A percentile compares a stretch with the other conserved stretches of the same genome.
Conservation (phyloP, 2,113 vertebrate genomes). For the Sander lucioperca region DNA sequence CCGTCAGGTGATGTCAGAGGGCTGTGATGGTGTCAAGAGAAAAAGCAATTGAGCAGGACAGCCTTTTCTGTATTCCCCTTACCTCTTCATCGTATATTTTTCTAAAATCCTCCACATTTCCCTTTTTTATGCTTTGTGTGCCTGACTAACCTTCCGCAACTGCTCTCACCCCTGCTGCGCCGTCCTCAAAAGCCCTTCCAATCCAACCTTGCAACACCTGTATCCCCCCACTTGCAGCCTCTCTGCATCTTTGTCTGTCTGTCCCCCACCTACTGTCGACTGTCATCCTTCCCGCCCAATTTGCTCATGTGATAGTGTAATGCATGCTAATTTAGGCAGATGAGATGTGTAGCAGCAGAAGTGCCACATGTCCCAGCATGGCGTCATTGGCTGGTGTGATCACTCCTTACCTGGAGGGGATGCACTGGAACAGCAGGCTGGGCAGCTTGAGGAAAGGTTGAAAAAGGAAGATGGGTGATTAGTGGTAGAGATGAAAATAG, state of each 20-base stretch:
- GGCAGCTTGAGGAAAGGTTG: constrained; percentile 58
- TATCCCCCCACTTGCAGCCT: constrained; percentile 11
- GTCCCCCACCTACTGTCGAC: constrained; percentile 52
- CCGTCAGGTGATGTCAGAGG: constrained; percentile 79
- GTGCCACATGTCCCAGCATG: constrained; percentile 79
- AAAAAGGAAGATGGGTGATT: constrained; percentile 42
- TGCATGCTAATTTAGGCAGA: constrained; percentile 85
- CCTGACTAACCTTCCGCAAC: constrained; percentile 11
- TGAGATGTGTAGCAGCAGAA: constrained; percentile 79
- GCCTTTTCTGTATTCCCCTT: constrained; percentile 1
- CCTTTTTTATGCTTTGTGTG: constrained; percentile 12
- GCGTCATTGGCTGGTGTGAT: constrained; percentile 74
- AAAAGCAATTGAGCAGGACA: constrained; percentile 41
- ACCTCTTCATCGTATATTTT: background rate
- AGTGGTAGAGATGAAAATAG: constrained; percentile 42
- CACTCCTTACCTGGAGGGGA: constrained; percentile 75
- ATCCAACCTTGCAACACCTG: constrained; percentile 46
- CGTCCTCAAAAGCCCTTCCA: constrained; percentile 17
- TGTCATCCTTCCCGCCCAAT: constrained; percentile 56
- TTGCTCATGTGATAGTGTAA: constrained; percentile 74
- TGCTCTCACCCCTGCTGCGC: constrained; percentile 43
- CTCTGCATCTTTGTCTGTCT: constrained; percentile 39
- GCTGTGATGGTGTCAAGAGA: constrained; percentile 61
- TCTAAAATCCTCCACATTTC: constrained; percentile 12
- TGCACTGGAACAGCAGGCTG: constrained; percentile 61